Base-by-base conservation (phyloP, 2,113 vertebrate genomes). In the Takifugu bimaculatus region DNA sequence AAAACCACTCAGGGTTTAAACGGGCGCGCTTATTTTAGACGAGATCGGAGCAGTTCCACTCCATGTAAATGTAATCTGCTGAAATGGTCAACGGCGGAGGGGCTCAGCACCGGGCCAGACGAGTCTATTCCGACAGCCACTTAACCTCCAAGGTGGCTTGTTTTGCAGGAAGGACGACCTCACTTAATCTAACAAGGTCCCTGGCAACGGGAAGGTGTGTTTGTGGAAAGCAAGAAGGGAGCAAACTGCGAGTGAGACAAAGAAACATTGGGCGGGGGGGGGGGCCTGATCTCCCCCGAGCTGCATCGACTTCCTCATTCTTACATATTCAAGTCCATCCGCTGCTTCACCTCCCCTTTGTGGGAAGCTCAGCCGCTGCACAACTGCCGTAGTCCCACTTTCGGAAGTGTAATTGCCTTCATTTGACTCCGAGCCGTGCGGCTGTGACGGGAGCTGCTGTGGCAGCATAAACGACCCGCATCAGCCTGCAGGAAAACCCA, bases 401-500 rank as follows among this genome's bases (percentile, higher is more conserved):
- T 20, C 27, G 28, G 13, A 54, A 78, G 52, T 52, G 44, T 6
- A 29, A 56, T 52, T 26, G 42, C 39, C 26, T 58, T 57, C 47
- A 57, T 64, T 35, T 60, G 25, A 53, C 15, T 48, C 25, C 26
- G 48, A 57, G 69, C 43, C 51, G 20, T 39, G 1, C 51, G 55
- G 45, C 42, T 54, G 50, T 25, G 26, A 54, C 6, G 25, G 12
- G 6, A 26, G 26, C 59, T 28, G 65, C 58, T 26, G 68, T 54
- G 58, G 43, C 59, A 26, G 26, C 68, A 54, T 60, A 55, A 66
- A 57, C 39, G 65, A 66, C 56, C 70, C 74, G 75, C 74, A 75
- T 68, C 60, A 57, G 70, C 68, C 74, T 63, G 62, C 66, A 88
- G 82, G 83, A 84, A 86, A 89, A 87, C 80, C 81, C 81, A 83